Percentiles rank a stretch among this genome's conserved stretches.
phyloP scores from a whole-genome alignment of 2,888 invertebrate species.

The Vesta saturnalis region DNA sequence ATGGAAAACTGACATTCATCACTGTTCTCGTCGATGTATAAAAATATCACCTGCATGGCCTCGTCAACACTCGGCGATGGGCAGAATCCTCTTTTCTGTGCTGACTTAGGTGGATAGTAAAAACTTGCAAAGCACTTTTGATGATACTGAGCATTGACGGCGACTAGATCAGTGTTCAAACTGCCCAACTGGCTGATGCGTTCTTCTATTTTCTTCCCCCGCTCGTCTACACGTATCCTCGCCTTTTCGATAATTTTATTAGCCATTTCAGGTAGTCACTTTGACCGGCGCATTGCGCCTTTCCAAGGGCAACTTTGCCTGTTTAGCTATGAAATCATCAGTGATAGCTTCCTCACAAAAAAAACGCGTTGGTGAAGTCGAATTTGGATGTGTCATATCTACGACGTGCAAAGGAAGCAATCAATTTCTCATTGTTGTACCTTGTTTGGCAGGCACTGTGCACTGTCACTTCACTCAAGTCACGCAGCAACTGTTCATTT shows the following conservation, averaged over 20 bases:
- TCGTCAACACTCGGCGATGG: not conserved
- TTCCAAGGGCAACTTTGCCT: not conserved
- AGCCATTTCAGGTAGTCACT: not conserved
- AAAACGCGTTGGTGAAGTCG: not conserved
- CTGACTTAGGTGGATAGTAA: not conserved
- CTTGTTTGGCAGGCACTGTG: not conserved
- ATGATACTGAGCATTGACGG: not conserved
- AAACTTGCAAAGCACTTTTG: not conserved
- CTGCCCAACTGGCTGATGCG: not conserved
- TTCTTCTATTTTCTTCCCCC: not conserved
- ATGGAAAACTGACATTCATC: not conserved
- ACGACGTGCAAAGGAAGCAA: not conserved
- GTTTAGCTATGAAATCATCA: not conserved
- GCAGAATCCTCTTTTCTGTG: not conserved
- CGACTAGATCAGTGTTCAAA: not conserved
- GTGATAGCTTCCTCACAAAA: not conserved
- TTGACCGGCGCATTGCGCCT: not conserved
- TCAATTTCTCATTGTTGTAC: constrained; percentile 3
- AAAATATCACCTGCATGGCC: not conserved
- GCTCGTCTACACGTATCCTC: not conserved
- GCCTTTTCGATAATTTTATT: constrained; percentile 1
- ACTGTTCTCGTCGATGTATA: not conserved
- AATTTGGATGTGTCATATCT: not conserved
- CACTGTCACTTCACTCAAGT: no score
- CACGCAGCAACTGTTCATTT: not conserved